Evolutionary conservation across 2,113 vertebrate species (phyloP), one percentile per base, ranked within the genome.

Genomic region (Amazona vittata): DNA sequence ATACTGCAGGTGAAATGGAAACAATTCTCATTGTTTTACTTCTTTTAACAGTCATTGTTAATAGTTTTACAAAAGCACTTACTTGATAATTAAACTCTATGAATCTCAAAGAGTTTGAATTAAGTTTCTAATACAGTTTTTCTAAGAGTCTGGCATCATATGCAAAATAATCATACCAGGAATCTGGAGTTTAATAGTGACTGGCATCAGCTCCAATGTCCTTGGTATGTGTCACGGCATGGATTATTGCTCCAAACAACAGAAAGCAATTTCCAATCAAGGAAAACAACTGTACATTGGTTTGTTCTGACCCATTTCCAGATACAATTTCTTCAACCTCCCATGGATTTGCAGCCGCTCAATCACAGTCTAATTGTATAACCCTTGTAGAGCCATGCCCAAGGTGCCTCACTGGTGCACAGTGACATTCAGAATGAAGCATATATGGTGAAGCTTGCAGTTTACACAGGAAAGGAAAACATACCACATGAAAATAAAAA

Each of bases 291-390:
- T 83, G 73, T 39, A 64, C 52, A 44, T 24, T 12, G 65, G 57
- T 76, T 91, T 92, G 53, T 76, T 85, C 74, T 90, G 73, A 80
- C 75, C 63, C 77, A 53, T 86, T 94, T 90, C 55, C 86, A 90
- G 75, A 95, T 44, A 70, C 35, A 9, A 70, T 78, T 87, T 87
- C 78, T 75, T 16, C 47, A 84, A 41, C 39, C 49, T 84, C 85
- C 85, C 52, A 43, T 64, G 64, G 93, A 77, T 95, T 90, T 94
- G 86, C 95, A 95, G 83, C 81, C 89, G 77, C 57, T 86, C 91
- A 90, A 14, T 83, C 92, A 69, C 60, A 67, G 33, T 5, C 47
- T 90, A 91, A 93, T 81, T 92, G 55, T 50, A n/a, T 29, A 43
- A 53, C 49, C 44, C 43, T 79, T 4, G 11, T 0, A 59, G 63